Conservation (phyloP, 2,113 vertebrate genomes). For the Macrotus californicus region DNA sequence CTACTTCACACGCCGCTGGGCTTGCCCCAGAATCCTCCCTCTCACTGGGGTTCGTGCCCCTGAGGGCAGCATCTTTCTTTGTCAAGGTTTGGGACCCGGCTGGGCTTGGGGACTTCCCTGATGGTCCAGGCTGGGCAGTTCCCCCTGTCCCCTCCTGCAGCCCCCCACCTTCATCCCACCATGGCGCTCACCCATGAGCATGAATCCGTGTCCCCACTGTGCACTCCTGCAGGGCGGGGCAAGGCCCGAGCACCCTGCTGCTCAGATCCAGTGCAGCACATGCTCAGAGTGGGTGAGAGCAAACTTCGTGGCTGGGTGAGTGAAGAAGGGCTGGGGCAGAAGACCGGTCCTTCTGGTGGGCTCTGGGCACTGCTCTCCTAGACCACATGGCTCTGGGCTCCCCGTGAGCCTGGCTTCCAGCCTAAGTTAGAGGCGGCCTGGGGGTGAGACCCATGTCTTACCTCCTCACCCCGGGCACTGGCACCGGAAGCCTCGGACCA, state of each 20-base stretch:
- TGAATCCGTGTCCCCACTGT: too few species aligned
- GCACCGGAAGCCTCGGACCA: not conserved
- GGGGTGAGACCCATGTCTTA: fast-evolving
- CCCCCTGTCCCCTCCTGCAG: not conserved
- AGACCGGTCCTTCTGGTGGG: fast-evolving
- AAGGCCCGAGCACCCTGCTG: not conserved
- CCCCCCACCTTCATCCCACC: fast-evolving
- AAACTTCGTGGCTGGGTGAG: not conserved
- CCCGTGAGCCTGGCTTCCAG: not conserved
- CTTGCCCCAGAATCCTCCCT: not conserved
- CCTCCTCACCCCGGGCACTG: not conserved
- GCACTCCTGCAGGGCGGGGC: not conserved
- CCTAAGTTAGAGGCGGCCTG: not conserved
- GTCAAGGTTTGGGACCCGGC: fast-evolving
- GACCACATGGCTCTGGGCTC: not conserved
- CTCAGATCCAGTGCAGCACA: not conserved
- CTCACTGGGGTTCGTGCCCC: fast-evolving
- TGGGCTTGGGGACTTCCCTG: not conserved
- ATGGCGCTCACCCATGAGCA: not conserved
- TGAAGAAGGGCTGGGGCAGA: not conserved
- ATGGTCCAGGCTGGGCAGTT: not conserved
- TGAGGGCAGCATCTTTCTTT: not conserved
- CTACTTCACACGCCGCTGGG: fast-evolving
- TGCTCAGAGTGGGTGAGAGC: not conserved
- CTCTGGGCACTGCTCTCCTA: fast-evolving